phyloP scores from a whole-genome alignment of 2,888 invertebrate genomes.

The Ectemnius continuus region DNA sequence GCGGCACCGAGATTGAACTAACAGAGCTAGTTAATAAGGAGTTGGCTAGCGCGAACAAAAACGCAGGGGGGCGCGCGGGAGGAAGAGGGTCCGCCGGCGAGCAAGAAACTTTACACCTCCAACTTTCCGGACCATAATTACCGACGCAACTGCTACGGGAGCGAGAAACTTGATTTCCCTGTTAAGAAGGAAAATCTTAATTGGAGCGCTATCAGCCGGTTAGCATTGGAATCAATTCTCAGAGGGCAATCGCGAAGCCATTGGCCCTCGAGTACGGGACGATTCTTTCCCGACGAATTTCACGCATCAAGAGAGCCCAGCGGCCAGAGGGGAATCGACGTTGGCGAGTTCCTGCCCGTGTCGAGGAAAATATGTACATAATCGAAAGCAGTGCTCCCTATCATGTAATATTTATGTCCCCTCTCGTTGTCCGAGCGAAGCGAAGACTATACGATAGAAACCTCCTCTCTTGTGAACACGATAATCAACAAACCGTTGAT shows the following conservation, averaged over 20 bases:
- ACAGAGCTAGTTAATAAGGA: slow-evolving; percentile 51
- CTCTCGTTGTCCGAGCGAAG: too few relatives aligned
- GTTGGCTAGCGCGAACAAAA: slow-evolving; percentile 36
- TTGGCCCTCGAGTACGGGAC: not conserved
- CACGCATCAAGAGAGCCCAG: not conserved
- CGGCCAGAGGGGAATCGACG: not conserved
- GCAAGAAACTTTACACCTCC: slow-evolving; percentile 50
- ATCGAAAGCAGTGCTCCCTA: not conserved
- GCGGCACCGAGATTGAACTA: slow-evolving; percentile 41
- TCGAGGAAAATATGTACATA: slow-evolving; percentile 1
- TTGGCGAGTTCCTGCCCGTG: not conserved
- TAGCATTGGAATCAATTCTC: slow-evolving; percentile 9
- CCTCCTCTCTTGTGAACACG: too few relatives aligned
- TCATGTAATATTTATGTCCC: slow-evolving; percentile 7
- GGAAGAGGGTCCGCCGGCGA: slow-evolving; percentile 16
- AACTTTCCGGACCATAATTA: slow-evolving; percentile 55
- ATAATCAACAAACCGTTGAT: too few relatives aligned
- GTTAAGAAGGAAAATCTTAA: slow-evolving; percentile 46
- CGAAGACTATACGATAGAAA: too few relatives aligned
- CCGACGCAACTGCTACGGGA: slow-evolving; percentile 42
- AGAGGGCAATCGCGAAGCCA: not conserved
- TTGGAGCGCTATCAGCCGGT: slow-evolving; percentile 29
- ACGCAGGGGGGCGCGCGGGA: not conserved
- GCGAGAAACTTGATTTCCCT: slow-evolving; percentile 47
- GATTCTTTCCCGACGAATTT: slow-evolving; percentile 2